Conservation (phyloP, 2,888 invertebrate species). For the Baccha elongata region DNA sequence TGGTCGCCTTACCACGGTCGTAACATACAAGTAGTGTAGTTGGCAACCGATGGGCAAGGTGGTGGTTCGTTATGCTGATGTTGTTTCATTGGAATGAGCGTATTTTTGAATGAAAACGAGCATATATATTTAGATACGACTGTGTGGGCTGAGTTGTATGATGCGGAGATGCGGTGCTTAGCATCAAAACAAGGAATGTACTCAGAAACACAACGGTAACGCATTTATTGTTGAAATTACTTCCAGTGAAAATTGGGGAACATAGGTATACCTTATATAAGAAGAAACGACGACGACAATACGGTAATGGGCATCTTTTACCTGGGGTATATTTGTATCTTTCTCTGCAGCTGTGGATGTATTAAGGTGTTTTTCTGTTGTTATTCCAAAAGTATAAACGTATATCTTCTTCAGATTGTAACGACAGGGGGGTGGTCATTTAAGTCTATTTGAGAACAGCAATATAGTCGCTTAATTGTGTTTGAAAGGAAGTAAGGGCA, state of each 20-base stretch:
- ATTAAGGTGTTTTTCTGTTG: conserved; percentile 14
- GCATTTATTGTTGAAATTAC: conserved; percentile 71
- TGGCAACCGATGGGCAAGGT: conserved; percentile 42
- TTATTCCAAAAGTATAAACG: conserved; percentile 1
- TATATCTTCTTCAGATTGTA: conserved; percentile 10
- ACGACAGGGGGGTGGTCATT: conserved; percentile 37
- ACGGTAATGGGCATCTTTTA: conserved; percentile 61
- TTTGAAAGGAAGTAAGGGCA: conserved; percentile 14
- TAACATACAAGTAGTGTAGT: conserved; percentile 47
- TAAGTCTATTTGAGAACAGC: conserved; percentile 50
- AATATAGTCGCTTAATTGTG: conserved; percentile 66
- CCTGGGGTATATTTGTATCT: conserved; percentile 54
- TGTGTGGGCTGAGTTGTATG: conserved; percentile 9
- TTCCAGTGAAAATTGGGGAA: conserved; percentile 65
- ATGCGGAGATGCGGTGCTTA: conserved; percentile 5
- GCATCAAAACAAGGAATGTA: conserved; percentile 25
- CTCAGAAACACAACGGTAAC: conserved; percentile 50
- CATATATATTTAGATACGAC: background rate
- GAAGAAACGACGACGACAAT: conserved; percentile 30
- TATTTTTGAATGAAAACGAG: conserved; percentile 51
- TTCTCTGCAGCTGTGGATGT: background rate
- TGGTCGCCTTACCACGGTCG: conserved; percentile 58
- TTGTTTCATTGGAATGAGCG: conserved; percentile 6
- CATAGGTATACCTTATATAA: conserved; percentile 32
- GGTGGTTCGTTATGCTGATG: conserved; percentile 20